phyloP scores from a whole-genome alignment of 30 jellyfish, hydroid and myxozoan species.

The Hydra vulgaris region DNA sequence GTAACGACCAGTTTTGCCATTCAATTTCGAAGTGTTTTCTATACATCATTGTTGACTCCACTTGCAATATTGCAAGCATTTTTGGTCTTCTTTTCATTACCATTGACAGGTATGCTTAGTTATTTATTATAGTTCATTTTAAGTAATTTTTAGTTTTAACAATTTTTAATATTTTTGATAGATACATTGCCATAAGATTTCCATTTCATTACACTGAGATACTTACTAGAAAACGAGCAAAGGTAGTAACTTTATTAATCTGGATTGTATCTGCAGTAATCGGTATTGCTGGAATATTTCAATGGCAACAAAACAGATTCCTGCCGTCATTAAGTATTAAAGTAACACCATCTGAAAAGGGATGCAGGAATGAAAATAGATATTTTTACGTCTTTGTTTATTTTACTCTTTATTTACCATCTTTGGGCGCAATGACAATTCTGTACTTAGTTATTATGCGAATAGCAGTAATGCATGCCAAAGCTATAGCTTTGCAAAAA shows the following conservation, averaged over 20 bases:
- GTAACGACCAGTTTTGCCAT: conserved; percentile 41
- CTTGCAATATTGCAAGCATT: conserved; percentile 67
- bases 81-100: conserved; percentile 53
- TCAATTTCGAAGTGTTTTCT: conserved; percentile 27
- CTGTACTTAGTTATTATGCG: conserved; percentile 48
- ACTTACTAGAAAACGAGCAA: conserved; percentile 40
- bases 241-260: conserved; percentile 22
- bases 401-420: conserved; percentile 49
- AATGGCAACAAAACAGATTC: neutral
- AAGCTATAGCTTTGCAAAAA: conserved; percentile 42
- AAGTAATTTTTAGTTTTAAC: neutral
- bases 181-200: conserved; percentile 53
- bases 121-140: neutral
- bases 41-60: conserved; percentile 33
- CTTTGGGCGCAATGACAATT: conserved; percentile 60
- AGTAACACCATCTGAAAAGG: neutral
- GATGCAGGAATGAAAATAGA: conserved; percentile 42
- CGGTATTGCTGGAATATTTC: conserved; percentile 22
- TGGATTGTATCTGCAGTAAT: conserved; percentile 62
- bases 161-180: neutral
- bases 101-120: conserved; percentile 35
- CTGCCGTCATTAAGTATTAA: neutral
- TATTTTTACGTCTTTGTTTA: conserved; percentile 52
- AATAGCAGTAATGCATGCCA: conserved; percentile 59
- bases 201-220: conserved; percentile 61